Evolutionary conservation across 2,888 invertebrate species (phyloP), one percentile per base, ranked within the genome.

Genomic region (Tachina lurida): DNA sequence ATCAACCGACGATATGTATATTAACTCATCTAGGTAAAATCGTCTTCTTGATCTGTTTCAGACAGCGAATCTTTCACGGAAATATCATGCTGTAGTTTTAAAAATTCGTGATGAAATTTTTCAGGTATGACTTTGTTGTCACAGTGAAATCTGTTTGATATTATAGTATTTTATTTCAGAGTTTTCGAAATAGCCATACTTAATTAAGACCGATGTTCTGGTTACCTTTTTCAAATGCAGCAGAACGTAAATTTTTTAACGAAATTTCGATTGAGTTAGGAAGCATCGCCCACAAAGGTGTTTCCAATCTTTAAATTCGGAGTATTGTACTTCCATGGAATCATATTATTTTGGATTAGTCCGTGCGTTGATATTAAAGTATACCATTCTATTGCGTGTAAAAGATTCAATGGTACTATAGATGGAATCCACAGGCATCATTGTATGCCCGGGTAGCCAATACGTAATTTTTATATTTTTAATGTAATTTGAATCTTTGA

Each of bases 401-500:
- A 78, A 78, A 7, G 67, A 68, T 43, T 85, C 74, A 49, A 82
- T 68, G 12, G 77, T 77, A 54, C 81, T 85, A 68, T 77, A 77
- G 12, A 81, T 85, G 31, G 77, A 73, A 49, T 80, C 73, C n/a
- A 80, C 80, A 2, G 76, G 76, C 76, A 80, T 84, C 76, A 80
- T 71, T 56, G 84, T 81, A 49, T 84, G 73, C 12, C 76, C 80
- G 39, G 56, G 67, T 47, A 47, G 19, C 43, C 19, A 17, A 63
- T n/a, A 62, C 12, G 41, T 62, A 15, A 62, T 62, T 62, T 62
- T 41, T 41, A 62, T 62, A 68, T 12, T 31, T 31, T 47, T 68
- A 22, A 79, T 39, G 43, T 58, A 79, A 71, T 68, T 58, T 10
- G 62, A 62, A 71, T 41, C 58, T 67, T 68, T 10, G 47, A 74